Percentiles rank a stretch among this genome's conserved stretches.
Evolutionary conservation across 2,113 vertebrate species (phyloP).

Genomic region (Camarhynchus parvulus): DNA sequence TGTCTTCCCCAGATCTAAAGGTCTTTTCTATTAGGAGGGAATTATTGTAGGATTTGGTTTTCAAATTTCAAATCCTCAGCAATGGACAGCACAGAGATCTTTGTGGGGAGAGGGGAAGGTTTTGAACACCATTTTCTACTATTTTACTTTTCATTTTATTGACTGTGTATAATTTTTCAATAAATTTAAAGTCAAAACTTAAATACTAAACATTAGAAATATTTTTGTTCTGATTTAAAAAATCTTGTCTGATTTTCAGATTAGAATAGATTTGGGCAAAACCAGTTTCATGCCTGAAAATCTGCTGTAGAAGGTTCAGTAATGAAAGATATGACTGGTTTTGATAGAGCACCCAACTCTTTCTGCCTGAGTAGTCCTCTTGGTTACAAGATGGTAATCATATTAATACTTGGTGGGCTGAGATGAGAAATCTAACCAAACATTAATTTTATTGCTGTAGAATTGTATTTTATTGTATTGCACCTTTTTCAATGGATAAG

Average conservation of each 20-base stretch:
- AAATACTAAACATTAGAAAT: not conserved
- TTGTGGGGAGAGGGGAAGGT: not conserved
- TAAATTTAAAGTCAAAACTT: not conserved
- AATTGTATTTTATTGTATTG: not conserved
- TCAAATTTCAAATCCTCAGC: not conserved
- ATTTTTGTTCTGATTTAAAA: not conserved
- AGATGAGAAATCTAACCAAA: not conserved
- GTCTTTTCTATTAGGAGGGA: not conserved
- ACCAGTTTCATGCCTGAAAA: not conserved
- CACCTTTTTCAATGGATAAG: not conserved
- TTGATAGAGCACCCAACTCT: not conserved
- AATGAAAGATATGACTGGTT: not conserved
- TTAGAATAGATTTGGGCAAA: not conserved
- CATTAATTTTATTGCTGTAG: not conserved
- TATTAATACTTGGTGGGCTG: not conserved
- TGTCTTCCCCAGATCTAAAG: not conserved
- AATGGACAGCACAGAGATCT: not conserved
- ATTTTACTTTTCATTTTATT: not conserved
- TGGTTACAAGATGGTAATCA: not conserved
- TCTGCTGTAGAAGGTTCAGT: not conserved
- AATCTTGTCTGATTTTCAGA: not conserved
- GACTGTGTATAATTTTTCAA: not conserved
- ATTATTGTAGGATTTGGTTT: not conserved
- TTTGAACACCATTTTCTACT: not conserved
- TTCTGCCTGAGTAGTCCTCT: not conserved